These are phyloP conservation scores for Acleris holmiana DNA, from an alignment of 2,888 invertebrate species.

Conservation along the genomic window DNA sequence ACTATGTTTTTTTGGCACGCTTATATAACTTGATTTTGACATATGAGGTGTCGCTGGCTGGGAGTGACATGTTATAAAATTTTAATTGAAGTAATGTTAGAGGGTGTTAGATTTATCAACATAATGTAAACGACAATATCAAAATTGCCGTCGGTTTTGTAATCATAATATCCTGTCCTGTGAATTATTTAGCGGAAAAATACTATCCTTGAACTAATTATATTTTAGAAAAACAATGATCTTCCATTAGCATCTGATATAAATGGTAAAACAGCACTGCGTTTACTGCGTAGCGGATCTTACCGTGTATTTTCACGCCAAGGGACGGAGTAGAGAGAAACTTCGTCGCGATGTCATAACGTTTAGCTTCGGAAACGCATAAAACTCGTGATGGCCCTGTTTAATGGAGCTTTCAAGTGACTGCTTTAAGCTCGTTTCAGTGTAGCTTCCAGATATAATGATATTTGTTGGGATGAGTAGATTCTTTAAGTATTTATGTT, in stretches of 20 bases:
- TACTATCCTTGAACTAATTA: too few relatives aligned
- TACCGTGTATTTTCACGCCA: conserved; percentile 17
- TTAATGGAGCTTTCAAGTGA: conserved; percentile 40
- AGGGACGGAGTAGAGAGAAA: conserved; percentile 39
- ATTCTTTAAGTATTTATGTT: conserved; percentile 2
- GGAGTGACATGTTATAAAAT: too few relatives aligned
- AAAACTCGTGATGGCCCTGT: conserved; percentile 40
- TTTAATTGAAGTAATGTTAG: too few relatives aligned
- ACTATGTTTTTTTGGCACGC: too few relatives aligned
- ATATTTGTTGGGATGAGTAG: conserved; percentile 25
- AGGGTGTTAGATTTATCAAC: too few relatives aligned
- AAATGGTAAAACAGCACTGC: neutral
- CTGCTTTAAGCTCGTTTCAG: conserved; percentile 36
- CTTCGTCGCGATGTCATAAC: conserved; percentile 51
- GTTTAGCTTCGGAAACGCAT: conserved; percentile 44
- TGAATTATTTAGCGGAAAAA: too few relatives aligned
- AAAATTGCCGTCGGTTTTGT: too few relatives aligned
- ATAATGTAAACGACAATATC: too few relatives aligned
- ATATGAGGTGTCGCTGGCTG: too few relatives aligned
- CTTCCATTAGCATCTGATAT: neutral
- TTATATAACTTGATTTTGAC: too few relatives aligned
- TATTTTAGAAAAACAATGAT: too few relatives aligned
- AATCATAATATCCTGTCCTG: too few relatives aligned
- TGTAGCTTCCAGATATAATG: conserved; percentile 28
- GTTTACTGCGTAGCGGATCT: neutral